Evolutionary conservation across 2,797 vertebrate genomes (phyloP).

Genomic region (Rhynchonycteris naso): DNA sequence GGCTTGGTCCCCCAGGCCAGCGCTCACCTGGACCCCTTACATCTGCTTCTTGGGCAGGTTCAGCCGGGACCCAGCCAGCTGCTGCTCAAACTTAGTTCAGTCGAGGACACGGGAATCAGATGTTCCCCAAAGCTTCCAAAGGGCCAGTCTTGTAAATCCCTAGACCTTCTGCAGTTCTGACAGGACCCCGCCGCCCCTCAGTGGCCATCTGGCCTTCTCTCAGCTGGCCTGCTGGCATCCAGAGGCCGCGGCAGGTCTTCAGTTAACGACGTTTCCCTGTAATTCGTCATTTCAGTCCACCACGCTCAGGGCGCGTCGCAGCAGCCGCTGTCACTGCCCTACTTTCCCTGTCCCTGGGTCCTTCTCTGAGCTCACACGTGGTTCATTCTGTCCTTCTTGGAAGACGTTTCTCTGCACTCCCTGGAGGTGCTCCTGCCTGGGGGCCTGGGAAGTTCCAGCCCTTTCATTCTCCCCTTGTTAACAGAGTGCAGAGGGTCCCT

Average conservation of each 20-base stretch:
- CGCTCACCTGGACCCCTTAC: neutral
- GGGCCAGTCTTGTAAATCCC: neutral
- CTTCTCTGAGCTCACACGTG: neutral
- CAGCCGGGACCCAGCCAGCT: neutral
- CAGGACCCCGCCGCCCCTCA: rapidly evolving
- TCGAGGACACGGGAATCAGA: neutral
- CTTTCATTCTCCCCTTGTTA: neutral
- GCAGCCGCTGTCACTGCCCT: neutral
- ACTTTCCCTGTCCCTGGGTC: slow-evolving; percentile 8
- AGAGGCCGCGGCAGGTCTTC: neutral
- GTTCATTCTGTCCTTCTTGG: neutral
- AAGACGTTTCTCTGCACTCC: neutral
- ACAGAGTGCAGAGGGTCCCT: neutral
- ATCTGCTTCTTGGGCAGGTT: neutral
- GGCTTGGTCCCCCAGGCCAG: neutral
- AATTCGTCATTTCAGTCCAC: neutral
- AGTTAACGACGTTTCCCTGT: neutral
- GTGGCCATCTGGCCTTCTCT: neutral
- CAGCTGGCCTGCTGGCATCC: neutral
- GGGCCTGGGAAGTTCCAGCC: neutral
- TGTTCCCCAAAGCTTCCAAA: neutral
- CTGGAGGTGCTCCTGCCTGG: neutral
- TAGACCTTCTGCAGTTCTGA: neutral
- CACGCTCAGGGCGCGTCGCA: neutral
- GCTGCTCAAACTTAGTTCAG: neutral